Evolutionary conservation across 2,113 vertebrate species (phyloP), one percentile per base, ranked within the genome.

Genomic region (Clinocottus analis): DNA sequence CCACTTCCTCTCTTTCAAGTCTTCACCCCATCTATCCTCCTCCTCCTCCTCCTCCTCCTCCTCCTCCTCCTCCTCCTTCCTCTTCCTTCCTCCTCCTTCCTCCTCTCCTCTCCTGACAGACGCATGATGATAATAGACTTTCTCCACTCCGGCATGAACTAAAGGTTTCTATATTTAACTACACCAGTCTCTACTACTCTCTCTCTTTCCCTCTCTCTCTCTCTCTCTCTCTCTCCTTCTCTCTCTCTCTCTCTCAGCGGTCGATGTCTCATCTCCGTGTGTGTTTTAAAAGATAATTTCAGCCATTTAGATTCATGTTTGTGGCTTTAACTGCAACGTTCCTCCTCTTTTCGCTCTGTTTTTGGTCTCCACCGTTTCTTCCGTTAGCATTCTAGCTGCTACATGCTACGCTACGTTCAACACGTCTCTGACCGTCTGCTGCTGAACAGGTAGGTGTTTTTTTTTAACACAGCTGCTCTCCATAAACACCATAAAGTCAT

Each of bases 121-220:
- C 69, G 64, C 33, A 67, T 75, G 66, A 58, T 23, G 76, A 60
- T 64, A 45, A 78, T 60, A 29, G 39, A 62, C 19, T 29, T 74
- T 13, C 21, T 55, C 21, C 72, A n/a, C 55, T 72, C 41, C 53
- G 31, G 16, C 31, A 17, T 39, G 7, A 37, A 39, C 13, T 5
- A 19, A 3, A 25, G 14, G 47, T 37, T 37, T 41, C 23, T 41
- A 4, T 59, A 29, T 33, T 59, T 27, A 10, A 69, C 35, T 23
- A 2, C 2, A 25, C 25, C 8, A 12, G n/a, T 39, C 14, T 55
- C 12, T 53, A 7, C 19, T 11, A 27, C 19, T 35, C 16, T n/a
- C n/a, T n/a, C n/a, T n/a, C n/a, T n/a, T n/a, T n/a, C n/a, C n/a
- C 8, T 55, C 13, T 55, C 14, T 29, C 21, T n/a, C 13, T 39